These are phyloP conservation scores for Acanthiza pusilla DNA, from an alignment of 2,797 vertebrate species.

Conservation along the genomic window DNA sequence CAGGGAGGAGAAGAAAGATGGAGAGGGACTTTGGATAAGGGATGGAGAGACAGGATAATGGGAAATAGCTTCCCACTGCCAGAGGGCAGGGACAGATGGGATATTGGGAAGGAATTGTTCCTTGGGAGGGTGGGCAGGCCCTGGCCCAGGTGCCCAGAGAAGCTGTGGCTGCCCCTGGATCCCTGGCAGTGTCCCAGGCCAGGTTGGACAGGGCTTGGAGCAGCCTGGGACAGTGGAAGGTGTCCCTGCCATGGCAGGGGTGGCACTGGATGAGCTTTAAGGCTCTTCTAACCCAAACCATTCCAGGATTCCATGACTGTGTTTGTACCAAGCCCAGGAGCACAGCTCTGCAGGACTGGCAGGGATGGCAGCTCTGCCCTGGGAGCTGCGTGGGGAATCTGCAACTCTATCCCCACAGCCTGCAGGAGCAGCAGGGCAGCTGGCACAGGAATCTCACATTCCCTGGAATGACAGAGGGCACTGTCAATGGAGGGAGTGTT, in stretches of 20 bases:
- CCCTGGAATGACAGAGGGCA: neutral
- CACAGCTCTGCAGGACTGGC: neutral
- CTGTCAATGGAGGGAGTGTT: neutral
- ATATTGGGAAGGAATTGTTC: neutral
- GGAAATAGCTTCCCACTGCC: neutral
- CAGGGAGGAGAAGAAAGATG: neutral
- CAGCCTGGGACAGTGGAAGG: too few relatives aligned
- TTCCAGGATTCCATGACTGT: too few relatives aligned
- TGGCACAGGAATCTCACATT: rapidly evolving
- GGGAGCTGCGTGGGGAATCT: neutral
- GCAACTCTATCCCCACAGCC: neutral
- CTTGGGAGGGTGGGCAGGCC: neutral
- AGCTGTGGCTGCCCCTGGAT: neutral
- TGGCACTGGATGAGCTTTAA: too few relatives aligned
- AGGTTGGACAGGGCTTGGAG: neutral
- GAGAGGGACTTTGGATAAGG: neutral
- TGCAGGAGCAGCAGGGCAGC: neutral
- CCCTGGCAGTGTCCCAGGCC: neutral
- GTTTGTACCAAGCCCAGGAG: neutral
- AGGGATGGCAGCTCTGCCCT: neutral
- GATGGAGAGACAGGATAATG: neutral
- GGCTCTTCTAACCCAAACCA: too few relatives aligned
- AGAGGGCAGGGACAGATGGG: neutral
- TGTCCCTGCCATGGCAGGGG: too few relatives aligned
- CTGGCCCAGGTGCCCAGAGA: neutral